Evolutionary conservation across 2,113 vertebrate genomes (phyloP).

Genomic region (Alaudala cheleensis): DNA sequence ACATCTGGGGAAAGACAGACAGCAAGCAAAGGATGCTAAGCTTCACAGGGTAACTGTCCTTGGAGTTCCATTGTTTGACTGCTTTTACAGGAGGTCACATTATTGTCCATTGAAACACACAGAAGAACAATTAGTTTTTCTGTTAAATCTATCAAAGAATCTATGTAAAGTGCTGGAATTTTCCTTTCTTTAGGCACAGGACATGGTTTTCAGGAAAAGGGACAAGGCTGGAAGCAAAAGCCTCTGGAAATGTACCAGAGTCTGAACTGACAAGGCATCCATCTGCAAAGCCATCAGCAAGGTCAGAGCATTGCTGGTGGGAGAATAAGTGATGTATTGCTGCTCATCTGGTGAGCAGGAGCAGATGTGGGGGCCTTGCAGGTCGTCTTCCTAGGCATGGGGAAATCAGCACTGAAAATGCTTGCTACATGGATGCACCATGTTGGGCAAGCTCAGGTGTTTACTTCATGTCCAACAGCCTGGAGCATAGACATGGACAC

Average conservation of each 20-base stretch:
- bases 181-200: background rate
- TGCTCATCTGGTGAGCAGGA: background rate
- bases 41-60: background rate
- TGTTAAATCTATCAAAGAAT: background rate
- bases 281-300: background rate
- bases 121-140: background rate
- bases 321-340: background rate
- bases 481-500: too few species aligned
- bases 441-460: background rate
- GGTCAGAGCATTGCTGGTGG: background rate
- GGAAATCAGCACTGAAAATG: background rate
- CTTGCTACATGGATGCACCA: background rate
- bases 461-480: background rate
- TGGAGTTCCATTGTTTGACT: background rate
- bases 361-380: background rate
- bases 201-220: background rate
- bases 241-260: background rate
- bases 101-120: background rate
- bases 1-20: background rate
- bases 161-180: background rate
- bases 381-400: background rate
- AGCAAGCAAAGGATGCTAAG: background rate
- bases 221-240: background rate
- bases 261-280: background rate
- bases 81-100: background rate